A percentile compares a stretch with the other conserved stretches of the same genome.
Evolutionary conservation across 2,888 invertebrate species (phyloP).

Genomic region (Cephus rjabovi): DNA sequence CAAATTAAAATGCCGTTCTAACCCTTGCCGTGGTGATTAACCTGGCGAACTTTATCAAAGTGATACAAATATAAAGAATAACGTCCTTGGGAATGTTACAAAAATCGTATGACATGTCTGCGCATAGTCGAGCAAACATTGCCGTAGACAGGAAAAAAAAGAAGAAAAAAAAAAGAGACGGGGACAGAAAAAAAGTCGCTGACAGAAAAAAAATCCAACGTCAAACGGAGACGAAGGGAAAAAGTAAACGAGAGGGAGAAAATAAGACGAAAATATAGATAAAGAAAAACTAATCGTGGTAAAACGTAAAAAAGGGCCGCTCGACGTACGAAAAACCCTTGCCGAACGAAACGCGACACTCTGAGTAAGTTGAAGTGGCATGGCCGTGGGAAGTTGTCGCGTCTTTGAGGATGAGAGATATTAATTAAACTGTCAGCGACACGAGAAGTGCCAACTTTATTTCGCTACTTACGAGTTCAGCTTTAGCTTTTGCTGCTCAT

Average conservation of each 20-base stretch:
- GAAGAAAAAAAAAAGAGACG: too few relatives aligned
- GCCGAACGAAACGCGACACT: slow-evolving; percentile 23
- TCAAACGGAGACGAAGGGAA: slow-evolving; percentile 2
- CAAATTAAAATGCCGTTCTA: too few relatives aligned
- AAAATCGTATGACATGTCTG: too few relatives aligned
- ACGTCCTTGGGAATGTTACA: too few relatives aligned
- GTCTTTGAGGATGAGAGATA: slow-evolving; percentile 62
- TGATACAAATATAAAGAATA: too few relatives aligned
- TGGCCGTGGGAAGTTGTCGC: slow-evolving; percentile 22
- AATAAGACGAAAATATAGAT: slow-evolving; percentile 18
- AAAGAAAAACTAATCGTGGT: not conserved
- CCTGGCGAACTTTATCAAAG: too few relatives aligned
- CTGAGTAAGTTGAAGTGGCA: slow-evolving; percentile 47
- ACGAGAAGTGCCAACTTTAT: slow-evolving; percentile 59
- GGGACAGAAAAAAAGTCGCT: too few relatives aligned
- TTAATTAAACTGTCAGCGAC: slow-evolving; percentile 66
- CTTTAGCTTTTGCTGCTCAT: slow-evolving; percentile 33
- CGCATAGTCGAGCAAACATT: too few relatives aligned
- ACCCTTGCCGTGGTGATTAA: too few relatives aligned
- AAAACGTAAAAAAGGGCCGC: not conserved
- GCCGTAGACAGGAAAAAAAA: too few relatives aligned
- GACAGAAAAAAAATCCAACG: slow-evolving; percentile 14
- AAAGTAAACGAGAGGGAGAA: slow-evolving; percentile 9
- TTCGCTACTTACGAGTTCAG: slow-evolving; percentile 65
- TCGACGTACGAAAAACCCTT: not conserved